A percentile compares a stretch with the other conserved stretches of the same genome.
Conservation (phyloP, 2,113 vertebrate genomes). For the Gopherus evgoodei region DNA sequence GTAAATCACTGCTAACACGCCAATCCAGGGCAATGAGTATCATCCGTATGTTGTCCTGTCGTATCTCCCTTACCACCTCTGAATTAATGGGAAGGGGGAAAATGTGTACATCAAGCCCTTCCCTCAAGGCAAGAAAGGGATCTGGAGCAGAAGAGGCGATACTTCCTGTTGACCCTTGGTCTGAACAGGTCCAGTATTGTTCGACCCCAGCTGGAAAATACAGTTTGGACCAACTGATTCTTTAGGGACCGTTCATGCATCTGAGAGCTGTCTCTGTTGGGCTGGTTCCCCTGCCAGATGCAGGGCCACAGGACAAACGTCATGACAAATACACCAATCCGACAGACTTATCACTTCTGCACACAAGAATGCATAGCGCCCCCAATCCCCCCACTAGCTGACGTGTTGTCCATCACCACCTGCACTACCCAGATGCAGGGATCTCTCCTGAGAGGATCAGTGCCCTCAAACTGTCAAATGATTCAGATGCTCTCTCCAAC, state of each 20-base stretch:
- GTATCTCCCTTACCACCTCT: neutral
- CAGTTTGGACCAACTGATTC: neutral
- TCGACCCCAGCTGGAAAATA: neutral
- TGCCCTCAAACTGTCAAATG: neutral
- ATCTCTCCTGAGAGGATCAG: neutral
- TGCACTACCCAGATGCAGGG: neutral
- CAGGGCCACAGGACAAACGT: neutral
- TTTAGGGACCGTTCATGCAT: neutral
- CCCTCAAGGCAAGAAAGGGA: neutral
- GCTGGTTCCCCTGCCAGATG: neutral
- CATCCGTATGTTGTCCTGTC: neutral
- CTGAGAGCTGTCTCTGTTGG: neutral
- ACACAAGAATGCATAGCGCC: neutral
- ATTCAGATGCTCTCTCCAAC: neutral
- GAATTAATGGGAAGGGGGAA: neutral
- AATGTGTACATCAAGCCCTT: too few relatives aligned
- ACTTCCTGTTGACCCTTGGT: neutral
- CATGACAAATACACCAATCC: neutral
- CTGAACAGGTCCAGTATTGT: neutral
- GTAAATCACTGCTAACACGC: neutral
- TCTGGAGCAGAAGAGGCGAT: neutral
- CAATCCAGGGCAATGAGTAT: neutral
- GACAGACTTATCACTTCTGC: neutral
- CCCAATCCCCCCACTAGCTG: too few relatives aligned
- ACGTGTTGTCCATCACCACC: neutral